Evolutionary conservation across 1,140 invertebrate species (phyloP).

Genomic region (Maniola jurtina): DNA sequence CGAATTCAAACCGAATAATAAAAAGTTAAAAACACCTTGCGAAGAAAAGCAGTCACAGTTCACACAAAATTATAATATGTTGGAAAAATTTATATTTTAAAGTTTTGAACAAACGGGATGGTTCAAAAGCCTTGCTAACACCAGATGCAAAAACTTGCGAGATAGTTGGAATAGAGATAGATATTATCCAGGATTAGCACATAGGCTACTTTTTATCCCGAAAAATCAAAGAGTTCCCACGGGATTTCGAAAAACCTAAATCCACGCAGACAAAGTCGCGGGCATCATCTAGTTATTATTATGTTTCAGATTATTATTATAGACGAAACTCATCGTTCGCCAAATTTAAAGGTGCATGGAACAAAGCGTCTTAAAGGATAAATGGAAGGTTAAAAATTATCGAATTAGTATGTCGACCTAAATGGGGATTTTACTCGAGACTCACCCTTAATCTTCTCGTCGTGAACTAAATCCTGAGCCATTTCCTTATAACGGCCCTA

Average conservation of each 20-base stretch:
- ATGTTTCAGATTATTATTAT: too few species aligned
- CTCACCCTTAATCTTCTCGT: slow-evolving; percentile 29
- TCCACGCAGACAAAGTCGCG: too few species aligned
- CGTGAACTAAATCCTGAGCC: slow-evolving; percentile 27
- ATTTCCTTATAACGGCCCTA: slow-evolving; percentile 30
- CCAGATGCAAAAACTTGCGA: too few species aligned
- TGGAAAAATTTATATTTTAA: too few species aligned
- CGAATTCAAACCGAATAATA: slow-evolving; percentile 1
- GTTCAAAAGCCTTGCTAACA: too few species aligned
- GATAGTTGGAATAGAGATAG: too few species aligned
- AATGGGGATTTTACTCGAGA: slow-evolving; percentile 10
- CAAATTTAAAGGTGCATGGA: background rate
- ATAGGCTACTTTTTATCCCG: too few species aligned
- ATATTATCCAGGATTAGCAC: too few species aligned
- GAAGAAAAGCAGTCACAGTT: background rate
- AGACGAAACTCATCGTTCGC: background rate
- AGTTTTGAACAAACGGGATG: too few species aligned
- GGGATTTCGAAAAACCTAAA: too few species aligned
- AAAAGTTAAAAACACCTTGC: background rate
- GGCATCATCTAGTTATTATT: too few species aligned
- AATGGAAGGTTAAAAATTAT: slow-evolving; percentile 14
- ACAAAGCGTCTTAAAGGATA: background rate
- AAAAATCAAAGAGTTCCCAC: too few species aligned
- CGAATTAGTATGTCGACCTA: slow-evolving; percentile 16
- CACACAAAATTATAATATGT: background rate